Conservation (phyloP, 2,888 invertebrate genomes). For the Laspeyria flexula region DNA sequence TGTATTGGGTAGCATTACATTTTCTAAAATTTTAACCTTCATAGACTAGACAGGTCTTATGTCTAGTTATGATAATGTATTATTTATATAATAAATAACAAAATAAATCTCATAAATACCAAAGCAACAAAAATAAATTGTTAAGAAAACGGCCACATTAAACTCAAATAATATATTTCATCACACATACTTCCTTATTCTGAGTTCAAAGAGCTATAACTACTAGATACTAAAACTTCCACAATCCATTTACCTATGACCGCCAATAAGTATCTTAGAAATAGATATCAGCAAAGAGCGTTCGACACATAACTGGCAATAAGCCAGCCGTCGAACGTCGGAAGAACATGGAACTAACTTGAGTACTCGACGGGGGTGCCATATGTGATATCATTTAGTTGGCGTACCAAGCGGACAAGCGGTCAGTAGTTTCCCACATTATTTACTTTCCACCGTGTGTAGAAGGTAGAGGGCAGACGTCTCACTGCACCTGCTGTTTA, state of each 20-base stretch:
- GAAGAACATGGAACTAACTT: slow-evolving; percentile 28
- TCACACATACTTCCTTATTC: not conserved
- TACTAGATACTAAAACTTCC: slow-evolving; percentile 15
- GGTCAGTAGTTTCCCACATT: slow-evolving; percentile 66
- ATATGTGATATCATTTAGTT: slow-evolving; percentile 47
- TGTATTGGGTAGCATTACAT: too few relatives aligned
- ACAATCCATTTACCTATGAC: slow-evolving; percentile 37
- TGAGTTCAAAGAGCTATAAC: not conserved
- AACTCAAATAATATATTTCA: not conserved
- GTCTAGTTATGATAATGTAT: too few relatives aligned
- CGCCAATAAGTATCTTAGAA: slow-evolving; percentile 37
- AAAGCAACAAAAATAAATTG: too few relatives aligned
- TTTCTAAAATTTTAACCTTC: too few relatives aligned
- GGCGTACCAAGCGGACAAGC: slow-evolving; percentile 18
- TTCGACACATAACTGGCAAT: slow-evolving; percentile 36
- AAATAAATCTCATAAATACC: too few relatives aligned
- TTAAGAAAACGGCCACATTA: not conserved
- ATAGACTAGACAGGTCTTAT: too few relatives aligned
- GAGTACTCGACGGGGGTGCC: slow-evolving; percentile 24
- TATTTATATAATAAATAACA: too few relatives aligned
- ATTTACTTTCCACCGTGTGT: slow-evolving; percentile 67
- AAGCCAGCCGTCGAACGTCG: slow-evolving; percentile 28
- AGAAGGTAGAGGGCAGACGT: slow-evolving; percentile 35
- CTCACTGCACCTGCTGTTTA: slow-evolving; percentile 79
- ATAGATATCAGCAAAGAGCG: slow-evolving; percentile 31